These are phyloP conservation scores for Picathartes gymnocephalus DNA, from an alignment of 2,113 vertebrate genomes.

Conservation along the genomic window DNA sequence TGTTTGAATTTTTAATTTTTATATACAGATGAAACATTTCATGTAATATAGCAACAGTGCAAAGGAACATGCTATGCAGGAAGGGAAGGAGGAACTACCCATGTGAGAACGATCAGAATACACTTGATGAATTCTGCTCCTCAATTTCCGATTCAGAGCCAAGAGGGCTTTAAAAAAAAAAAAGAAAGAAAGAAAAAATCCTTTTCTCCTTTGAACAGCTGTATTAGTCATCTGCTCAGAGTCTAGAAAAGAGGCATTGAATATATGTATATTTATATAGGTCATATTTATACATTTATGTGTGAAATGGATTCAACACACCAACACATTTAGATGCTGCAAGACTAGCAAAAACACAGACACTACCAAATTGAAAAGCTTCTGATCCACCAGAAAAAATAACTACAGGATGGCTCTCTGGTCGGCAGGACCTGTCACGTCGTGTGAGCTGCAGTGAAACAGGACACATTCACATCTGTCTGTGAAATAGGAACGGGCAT, in stretches of 20 bases:
- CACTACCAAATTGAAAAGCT: slow-evolving; percentile 33
- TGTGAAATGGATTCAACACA: slow-evolving; percentile 39
- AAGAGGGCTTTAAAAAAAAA: slow-evolving; percentile 2
- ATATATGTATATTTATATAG: slow-evolving; percentile 49
- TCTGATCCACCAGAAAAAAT: slow-evolving; percentile 44
- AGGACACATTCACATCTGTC: slow-evolving; percentile 21
- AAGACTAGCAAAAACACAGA: slow-evolving; percentile 60
- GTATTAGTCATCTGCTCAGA: slow-evolving; percentile 68
- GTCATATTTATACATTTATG: slow-evolving; percentile 51
- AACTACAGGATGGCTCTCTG: neutral
- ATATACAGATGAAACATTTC: slow-evolving; percentile 81
- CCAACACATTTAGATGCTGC: slow-evolving; percentile 64
- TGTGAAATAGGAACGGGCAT: neutral
- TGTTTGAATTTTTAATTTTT: slow-evolving; percentile 88
- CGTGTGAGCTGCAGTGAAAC: slow-evolving; percentile 16
- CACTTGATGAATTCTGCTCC: slow-evolving; percentile 39
- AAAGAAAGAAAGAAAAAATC: neutral
- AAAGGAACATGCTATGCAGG: slow-evolving; percentile 58
- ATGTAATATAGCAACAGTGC: slow-evolving; percentile 66
- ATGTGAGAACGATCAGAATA: slow-evolving; percentile 25
- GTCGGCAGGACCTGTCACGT: neutral
- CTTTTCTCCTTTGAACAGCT: slow-evolving; percentile 64
- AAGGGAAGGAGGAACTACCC: slow-evolving; percentile 45
- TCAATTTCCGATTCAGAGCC: slow-evolving; percentile 57
- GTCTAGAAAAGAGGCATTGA: slow-evolving; percentile 51